Conservation (phyloP, 2,888 invertebrate genomes). For the Helobdella robusta region DNA sequence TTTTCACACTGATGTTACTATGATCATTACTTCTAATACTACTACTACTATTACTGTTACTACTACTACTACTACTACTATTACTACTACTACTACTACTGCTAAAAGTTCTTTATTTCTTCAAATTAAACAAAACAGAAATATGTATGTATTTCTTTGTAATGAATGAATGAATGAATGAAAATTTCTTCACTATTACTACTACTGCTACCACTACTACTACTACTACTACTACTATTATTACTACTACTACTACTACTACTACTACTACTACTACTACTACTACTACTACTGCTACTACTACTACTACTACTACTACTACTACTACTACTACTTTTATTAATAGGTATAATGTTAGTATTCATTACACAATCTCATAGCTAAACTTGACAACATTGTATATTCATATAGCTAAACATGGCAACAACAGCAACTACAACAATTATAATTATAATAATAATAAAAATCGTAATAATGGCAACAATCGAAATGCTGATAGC, state of each 20-base stretch:
- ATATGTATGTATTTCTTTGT: no score
- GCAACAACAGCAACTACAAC: neutral
- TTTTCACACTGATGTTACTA: no score
- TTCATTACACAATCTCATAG: neutral
- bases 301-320: conserved; percentile 14
- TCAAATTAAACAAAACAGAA: no score
- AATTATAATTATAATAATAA: neutral
- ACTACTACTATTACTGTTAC: neutral
- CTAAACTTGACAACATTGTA: no score
- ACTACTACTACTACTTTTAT: conserved; percentile 10
- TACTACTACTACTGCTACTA: no score
- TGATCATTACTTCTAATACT: neutral
- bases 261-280: conserved; percentile 3
- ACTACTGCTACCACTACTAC: neutral
- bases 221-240: conserved; percentile 1
- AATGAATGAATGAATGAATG: no score
- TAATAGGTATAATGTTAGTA: neutral
- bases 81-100: no score
- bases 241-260: conserved; percentile 3
- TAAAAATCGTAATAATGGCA: no score
- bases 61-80: neutral
- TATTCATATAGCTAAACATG: no score
- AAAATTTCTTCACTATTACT: no score
- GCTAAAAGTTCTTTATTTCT: no score
- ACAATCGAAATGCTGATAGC: no score